These are phyloP conservation scores for Halcyon senegalensis DNA, from an alignment of 2,113 vertebrate species.

Conservation along the genomic window DNA sequence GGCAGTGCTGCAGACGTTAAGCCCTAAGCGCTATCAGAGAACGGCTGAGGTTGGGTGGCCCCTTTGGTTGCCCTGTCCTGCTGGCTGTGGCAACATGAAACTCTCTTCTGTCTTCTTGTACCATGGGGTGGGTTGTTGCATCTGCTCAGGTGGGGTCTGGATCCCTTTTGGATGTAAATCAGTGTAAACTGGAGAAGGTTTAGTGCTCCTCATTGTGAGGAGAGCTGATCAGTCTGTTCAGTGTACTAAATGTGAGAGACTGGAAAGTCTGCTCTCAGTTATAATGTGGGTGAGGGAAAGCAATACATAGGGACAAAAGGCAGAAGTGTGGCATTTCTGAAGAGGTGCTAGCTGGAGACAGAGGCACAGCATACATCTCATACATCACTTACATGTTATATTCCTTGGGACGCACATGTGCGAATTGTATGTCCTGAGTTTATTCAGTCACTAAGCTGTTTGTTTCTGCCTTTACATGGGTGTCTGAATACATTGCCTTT, in stretches of 20 bases:
- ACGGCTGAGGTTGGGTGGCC: background rate
- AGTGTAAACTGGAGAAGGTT: background rate
- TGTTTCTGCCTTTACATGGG: background rate
- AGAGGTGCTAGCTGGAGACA: background rate
- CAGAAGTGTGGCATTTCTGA: background rate
- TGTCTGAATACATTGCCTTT: background rate
- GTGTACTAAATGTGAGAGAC: background rate
- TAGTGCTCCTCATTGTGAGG: background rate
- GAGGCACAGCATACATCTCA: background rate
- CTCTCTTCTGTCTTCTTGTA: background rate
- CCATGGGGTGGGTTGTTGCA: background rate
- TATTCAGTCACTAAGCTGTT: background rate
- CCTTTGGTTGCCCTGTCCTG: background rate
- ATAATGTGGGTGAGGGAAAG: background rate
- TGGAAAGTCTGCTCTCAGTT: background rate
- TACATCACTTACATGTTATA: background rate
- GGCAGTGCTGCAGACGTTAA: fast-evolving
- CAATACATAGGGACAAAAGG: background rate
- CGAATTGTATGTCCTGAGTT: background rate
- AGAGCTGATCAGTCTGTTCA: background rate
- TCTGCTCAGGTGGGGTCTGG: background rate
- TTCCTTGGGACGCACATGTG: background rate
- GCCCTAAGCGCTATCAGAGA: fast-evolving
- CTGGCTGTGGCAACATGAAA: fast-evolving
- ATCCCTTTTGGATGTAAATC: background rate